These are phyloP conservation scores for Petrocephalus schoutedeni DNA, from an alignment of 2,797 vertebrate genomes.

Conservation along the genomic window DNA sequence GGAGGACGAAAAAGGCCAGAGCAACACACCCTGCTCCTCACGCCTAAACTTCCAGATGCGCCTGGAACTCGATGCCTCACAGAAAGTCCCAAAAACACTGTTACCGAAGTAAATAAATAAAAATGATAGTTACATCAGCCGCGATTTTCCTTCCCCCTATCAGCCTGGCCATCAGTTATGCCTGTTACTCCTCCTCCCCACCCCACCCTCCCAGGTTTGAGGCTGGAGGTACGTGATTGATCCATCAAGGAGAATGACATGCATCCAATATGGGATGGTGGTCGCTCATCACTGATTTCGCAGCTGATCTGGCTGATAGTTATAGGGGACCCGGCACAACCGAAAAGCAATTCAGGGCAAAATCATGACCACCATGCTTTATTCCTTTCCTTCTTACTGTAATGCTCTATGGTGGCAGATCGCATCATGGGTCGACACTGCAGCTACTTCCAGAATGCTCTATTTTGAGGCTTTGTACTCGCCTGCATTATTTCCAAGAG, in stretches of 20 bases:
- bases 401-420: neutral
- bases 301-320: neutral
- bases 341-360: neutral
- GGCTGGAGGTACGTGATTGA: neutral
- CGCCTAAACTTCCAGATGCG: neutral
- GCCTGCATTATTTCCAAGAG: slow-evolving; percentile 30
- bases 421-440: neutral
- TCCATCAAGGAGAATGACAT: slow-evolving; percentile 10
- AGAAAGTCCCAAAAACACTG: neutral
- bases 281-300: neutral
- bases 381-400: neutral
- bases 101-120: neutral
- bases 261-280: neutral
- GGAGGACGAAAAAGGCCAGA: neutral
- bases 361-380: neutral
- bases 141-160: neutral
- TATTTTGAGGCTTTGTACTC: neutral
- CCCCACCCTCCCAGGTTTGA: neutral
- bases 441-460: neutral
- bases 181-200: neutral
- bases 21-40: neutral
- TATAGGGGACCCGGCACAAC: neutral
- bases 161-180: neutral
- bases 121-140: neutral
- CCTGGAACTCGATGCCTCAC: neutral